These are phyloP conservation scores for Coenobita brevimanus DNA, from an alignment of 1,140 invertebrate species.

Conservation along the genomic window DNA sequence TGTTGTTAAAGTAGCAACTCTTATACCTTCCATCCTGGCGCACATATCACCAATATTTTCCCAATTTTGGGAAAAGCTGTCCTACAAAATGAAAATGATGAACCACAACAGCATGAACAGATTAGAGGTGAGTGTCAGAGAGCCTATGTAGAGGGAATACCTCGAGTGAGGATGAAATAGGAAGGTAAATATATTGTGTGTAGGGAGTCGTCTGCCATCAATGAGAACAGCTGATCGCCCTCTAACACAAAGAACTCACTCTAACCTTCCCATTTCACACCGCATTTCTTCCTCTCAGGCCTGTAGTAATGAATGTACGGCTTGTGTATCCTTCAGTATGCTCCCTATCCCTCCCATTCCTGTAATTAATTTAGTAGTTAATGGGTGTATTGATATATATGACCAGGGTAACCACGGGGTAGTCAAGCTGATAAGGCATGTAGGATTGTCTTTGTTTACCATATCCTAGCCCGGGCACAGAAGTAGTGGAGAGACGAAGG, in stretches of 20 bases:
- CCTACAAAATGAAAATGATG: constrained; percentile 69
- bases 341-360: background rate
- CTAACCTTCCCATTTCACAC: background rate
- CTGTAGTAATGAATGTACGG: background rate
- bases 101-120: constrained; percentile 69
- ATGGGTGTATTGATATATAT: background rate
- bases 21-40: constrained; percentile 62
- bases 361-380: background rate
- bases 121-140: constrained; percentile 58
- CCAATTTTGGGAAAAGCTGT: constrained; percentile 69
- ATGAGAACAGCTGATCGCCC: constrained; percentile 51
- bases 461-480: background rate
- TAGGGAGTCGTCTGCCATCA: constrained; percentile 22
- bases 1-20: constrained; percentile 35
- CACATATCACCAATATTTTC: constrained; percentile 68
- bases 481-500: no score
- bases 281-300: background rate
- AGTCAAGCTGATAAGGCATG: constrained; percentile 5
- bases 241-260: constrained; percentile 33
- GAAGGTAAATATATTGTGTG: constrained; percentile 24
- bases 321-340: background rate
- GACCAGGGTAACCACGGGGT: background rate
- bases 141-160: background rate
- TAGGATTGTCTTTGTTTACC: constrained; percentile 9
- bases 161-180: constrained; percentile 6